Percentiles rank a stretch among this genome's conserved stretches.
Conservation (phyloP, 2,113 vertebrate genomes). For the Solenodon paradoxus region DNA sequence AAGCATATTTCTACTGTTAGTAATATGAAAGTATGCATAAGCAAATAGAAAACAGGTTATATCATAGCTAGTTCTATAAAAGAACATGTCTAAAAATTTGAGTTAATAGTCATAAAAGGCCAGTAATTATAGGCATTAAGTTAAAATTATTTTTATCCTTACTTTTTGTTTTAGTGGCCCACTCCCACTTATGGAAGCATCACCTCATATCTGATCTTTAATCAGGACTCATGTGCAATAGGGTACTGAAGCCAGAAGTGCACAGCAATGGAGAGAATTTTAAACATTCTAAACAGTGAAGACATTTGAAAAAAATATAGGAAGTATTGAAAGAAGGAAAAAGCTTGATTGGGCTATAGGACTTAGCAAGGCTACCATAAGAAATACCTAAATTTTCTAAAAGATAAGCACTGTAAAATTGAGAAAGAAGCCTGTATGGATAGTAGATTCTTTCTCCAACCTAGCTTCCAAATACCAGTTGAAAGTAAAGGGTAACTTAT, state of each 20-base stretch:
- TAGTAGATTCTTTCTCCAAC: not conserved
- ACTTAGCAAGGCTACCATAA: not conserved
- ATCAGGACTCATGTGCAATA: not conserved
- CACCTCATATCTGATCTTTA: not conserved
- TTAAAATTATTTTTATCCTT: conserved; percentile 9
- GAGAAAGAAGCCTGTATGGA: not conserved
- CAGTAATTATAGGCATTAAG: not conserved
- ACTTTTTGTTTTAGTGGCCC: not conserved
- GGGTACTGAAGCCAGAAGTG: not conserved
- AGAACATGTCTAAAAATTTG: not conserved
- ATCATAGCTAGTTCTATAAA: not conserved
- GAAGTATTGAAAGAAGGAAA: not conserved
- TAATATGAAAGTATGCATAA: not conserved
- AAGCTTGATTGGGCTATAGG: not conserved
- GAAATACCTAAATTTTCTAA: not conserved
- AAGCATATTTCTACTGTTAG: not conserved
- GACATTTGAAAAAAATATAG: not conserved
- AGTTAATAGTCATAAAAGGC: not conserved
- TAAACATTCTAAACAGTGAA: not conserved
- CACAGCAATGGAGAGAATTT: not conserved
- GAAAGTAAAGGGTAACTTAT: not conserved
- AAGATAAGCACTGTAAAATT: not conserved
- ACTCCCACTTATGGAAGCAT: not conserved
- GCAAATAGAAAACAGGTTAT: not conserved
- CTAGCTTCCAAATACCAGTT: not conserved